Evolutionary conservation across 2,797 vertebrate species (phyloP).

Genomic region (Paramormyrops hopkinsi): DNA sequence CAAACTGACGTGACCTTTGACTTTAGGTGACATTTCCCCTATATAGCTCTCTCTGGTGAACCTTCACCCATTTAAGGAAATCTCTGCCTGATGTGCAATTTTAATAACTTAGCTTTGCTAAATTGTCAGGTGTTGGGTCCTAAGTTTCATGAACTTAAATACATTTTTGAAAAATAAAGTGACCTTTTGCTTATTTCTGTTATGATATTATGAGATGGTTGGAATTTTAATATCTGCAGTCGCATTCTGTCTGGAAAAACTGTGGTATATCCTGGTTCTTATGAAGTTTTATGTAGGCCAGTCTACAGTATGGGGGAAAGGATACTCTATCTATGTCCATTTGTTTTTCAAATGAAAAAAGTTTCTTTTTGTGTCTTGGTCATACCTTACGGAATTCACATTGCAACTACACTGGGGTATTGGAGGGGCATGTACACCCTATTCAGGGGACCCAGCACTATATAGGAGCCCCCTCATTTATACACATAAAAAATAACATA

Average conservation of each 20-base stretch:
- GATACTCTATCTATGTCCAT: background rate
- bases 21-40: constrained; percentile 10
- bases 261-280: background rate
- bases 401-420: background rate
- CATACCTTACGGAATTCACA: background rate
- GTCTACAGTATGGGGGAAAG: background rate
- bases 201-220: background rate
- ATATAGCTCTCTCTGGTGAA: constrained; percentile 13
- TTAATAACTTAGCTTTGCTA: constrained; percentile 1
- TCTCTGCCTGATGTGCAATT: background rate
- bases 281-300: background rate
- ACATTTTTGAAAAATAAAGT: background rate
- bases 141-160: background rate
- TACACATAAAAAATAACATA: background rate
- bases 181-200: background rate
- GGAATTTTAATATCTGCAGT: background rate
- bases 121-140: background rate
- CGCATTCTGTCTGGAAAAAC: background rate
- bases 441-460: background rate
- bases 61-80: constrained; percentile 18
- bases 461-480: background rate
- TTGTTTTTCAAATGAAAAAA: background rate
- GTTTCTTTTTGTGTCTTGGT: background rate
- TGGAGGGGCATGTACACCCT: background rate
- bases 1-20: constrained; percentile 13